Conservation (phyloP, 2,797 vertebrate species). For the Gobio occitaniae region DNA sequence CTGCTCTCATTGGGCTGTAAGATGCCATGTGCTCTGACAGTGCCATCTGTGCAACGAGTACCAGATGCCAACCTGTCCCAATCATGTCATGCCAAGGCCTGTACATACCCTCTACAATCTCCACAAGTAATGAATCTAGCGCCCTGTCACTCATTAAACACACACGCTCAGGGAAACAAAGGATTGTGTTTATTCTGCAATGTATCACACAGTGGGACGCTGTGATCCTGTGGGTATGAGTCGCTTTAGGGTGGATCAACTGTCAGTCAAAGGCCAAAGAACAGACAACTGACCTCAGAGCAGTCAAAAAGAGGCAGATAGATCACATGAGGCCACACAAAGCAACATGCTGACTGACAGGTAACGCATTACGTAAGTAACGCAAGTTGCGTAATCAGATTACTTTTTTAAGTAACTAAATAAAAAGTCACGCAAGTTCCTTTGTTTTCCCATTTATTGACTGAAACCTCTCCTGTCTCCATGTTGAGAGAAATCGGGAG, state of each 20-base stretch:
- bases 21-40: constrained; percentile 55
- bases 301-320: not conserved
- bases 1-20: constrained; percentile 44
- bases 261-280: constrained; percentile 31
- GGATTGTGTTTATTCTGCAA: constrained; percentile 35
- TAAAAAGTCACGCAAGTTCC: not conserved
- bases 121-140: constrained; percentile 46
- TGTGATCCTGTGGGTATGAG: constrained; percentile 36
- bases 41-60: constrained; percentile 56
- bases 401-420: not conserved
- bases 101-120: constrained; percentile 42
- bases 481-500: not conserved
- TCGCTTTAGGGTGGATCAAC: constrained; percentile 25
- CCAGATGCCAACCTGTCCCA: constrained; percentile 54
- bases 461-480: not conserved
- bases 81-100: constrained; percentile 49
- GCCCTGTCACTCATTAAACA: constrained; percentile 42
- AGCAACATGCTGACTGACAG: not conserved
- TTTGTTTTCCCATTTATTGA: not conserved
- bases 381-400: not conserved
- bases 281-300: constrained; percentile 10
- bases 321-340: not conserved
- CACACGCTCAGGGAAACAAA: constrained; percentile 42
- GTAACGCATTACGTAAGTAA: not conserved
- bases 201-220: constrained; percentile 44